Conservation (phyloP, 2,797 vertebrate species). For the Chloroceryle amazona region DNA sequence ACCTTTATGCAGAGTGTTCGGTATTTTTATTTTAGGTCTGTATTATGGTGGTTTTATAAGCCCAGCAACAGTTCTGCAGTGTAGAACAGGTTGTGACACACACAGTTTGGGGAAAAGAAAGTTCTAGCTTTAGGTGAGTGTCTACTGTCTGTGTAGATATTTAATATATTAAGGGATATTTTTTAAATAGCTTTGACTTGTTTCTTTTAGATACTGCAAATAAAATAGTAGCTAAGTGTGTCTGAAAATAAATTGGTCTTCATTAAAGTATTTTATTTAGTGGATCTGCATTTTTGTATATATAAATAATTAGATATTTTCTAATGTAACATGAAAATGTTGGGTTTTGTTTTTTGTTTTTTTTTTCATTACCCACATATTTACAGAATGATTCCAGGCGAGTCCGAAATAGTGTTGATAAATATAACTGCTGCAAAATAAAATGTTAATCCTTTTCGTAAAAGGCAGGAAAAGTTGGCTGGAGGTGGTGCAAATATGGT, state of each 20-base stretch:
- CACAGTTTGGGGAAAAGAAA: conserved; percentile 61
- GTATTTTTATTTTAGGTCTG: conserved; percentile 9
- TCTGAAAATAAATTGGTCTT: background rate
- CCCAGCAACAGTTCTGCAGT: conserved; percentile 45
- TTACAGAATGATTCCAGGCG: background rate
- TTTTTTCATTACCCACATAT: background rate
- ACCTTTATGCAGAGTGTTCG: background rate
- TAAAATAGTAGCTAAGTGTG: background rate
- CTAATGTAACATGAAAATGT: background rate
- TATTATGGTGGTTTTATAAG: conserved; percentile 50
- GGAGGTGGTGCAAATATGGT: background rate
- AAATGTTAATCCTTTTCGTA: background rate
- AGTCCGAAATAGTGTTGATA: background rate
- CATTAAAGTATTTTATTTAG: background rate
- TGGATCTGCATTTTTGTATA: background rate
- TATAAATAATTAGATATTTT: background rate
- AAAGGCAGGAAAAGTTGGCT: conserved; percentile 24
- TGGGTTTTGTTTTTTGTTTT: background rate
- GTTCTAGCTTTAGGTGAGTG: conserved; percentile 56
- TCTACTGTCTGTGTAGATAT: background rate
- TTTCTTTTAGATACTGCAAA: background rate
- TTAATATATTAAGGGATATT: background rate
- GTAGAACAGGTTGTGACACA: conserved; percentile 37
- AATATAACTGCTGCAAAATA: background rate
- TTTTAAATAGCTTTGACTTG: background rate